Evolutionary conservation across 2,797 vertebrate genomes (phyloP).

Genomic region (Emydoidea blandingii): DNA sequence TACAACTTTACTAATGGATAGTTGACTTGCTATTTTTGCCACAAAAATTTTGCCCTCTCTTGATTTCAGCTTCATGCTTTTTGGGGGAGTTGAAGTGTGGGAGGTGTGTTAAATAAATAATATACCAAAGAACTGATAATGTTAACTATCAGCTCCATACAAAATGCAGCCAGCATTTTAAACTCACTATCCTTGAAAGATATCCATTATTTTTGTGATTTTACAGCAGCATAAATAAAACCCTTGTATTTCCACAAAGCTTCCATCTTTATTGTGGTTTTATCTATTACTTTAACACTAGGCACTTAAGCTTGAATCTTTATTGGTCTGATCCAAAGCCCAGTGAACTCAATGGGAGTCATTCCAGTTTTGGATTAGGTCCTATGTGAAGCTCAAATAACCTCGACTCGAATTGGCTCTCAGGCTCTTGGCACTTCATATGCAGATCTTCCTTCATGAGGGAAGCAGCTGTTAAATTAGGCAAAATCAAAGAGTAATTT

Average conservation of each 20-base stretch:
- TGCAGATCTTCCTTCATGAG: neutral
- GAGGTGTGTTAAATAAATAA: neutral
- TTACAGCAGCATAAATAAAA: slow-evolving; percentile 2
- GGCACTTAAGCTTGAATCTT: neutral
- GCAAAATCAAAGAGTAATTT: neutral
- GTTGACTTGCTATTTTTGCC: neutral
- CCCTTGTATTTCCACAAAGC: neutral
- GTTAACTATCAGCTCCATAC: neutral
- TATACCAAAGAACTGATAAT: neutral
- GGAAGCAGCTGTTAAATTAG: slow-evolving; percentile 40
- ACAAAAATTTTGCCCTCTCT: neutral
- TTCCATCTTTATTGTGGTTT: neutral
- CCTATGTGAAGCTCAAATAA: neutral
- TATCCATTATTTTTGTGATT: neutral
- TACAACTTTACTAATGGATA: neutral
- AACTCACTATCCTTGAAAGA: neutral
- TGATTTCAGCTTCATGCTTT: neutral
- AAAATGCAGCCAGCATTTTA: neutral
- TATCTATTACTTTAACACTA: neutral
- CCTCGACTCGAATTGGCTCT: neutral
- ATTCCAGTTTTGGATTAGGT: neutral
- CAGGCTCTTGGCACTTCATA: neutral
- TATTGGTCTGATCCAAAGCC: neutral
- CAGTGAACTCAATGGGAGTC: neutral
- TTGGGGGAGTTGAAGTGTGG: neutral